Percentiles rank a stretch among this genome's conserved stretches.
Evolutionary conservation across 2,797 vertebrate species (phyloP).

Genomic region (Mastacembelus armatus): DNA sequence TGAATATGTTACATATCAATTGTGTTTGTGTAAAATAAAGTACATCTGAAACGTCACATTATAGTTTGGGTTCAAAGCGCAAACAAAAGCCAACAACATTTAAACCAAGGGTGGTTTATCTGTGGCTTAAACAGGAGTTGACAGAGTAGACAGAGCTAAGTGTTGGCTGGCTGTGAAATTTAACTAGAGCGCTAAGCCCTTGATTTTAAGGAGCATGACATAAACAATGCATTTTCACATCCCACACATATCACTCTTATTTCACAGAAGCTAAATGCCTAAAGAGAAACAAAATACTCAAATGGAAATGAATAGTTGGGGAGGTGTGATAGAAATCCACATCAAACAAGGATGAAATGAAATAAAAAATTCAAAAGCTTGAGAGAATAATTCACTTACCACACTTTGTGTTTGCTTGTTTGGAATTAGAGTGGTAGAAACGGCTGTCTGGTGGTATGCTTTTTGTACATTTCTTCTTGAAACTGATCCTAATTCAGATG

Average conservation of each 20-base stretch:
- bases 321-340: constrained; percentile 41
- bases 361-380: constrained; percentile 26
- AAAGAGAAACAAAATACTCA: constrained; percentile 46
- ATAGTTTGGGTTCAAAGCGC: constrained; percentile 40
- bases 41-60: constrained; percentile 32
- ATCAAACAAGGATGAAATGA: constrained; percentile 41
- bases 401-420: constrained; percentile 13
- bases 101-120: constrained; percentile 54
- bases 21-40: constrained; percentile 34
- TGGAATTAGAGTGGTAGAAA: constrained; percentile 40
- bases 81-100: constrained; percentile 53
- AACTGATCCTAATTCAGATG: constrained; percentile 47
- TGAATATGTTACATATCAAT: constrained; percentile 53
- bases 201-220: constrained; percentile 63
- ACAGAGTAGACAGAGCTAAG: constrained; percentile 70
- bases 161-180: constrained; percentile 67
- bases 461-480: constrained; percentile 39
- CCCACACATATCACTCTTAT: constrained; percentile 58
- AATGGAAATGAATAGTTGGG: constrained; percentile 39
- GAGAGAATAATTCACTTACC: constrained; percentile 2
- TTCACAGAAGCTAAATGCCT: constrained; percentile 62
- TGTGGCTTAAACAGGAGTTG: constrained; percentile 61
- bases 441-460: constrained; percentile 16
- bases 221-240: constrained; percentile 66
- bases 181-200: constrained; percentile 65